Base-by-base conservation (phyloP, 2,888 invertebrate genomes). In the Synanthedon vespiformis region DNA sequence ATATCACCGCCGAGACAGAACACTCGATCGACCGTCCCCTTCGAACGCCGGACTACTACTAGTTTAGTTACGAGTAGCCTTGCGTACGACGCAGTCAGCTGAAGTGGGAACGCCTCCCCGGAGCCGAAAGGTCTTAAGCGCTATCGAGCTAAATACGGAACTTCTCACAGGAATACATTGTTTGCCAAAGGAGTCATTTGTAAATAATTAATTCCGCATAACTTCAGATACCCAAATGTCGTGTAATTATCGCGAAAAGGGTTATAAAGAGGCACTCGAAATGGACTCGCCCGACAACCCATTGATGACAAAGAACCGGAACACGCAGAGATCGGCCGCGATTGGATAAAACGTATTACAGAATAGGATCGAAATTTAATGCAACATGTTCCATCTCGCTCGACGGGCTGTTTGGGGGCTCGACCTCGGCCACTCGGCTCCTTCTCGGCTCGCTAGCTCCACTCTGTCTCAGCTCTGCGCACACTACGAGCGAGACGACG, bases 221-320 rank as follows among this genome's bases (percentile, higher is more conserved):
- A 13, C 14, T 44, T 44, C 14, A 13, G 13, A 1, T 14, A 53
- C 58, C 56, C 55, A 62, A 65, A 71, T 59, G 60, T 64, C 55
- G 62, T 65, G 65, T 67, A 71, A 70, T 74, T 75, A 66, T 70
- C 59, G 69, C 60, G 73, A 72, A 77, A 80, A 80, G 77, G 69
- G 67, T 62, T 64, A 62, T 66, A 62, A 60, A 78, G 72, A 63
- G 66, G 68, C 72, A 79, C 78, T 70, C 63, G 70, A 73, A 79
- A 80, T 90, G 87, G 89, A 90, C 89, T 89, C 84, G 87, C 80
- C 90, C 89, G 88, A 87, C 88, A 86, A 88, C 89, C 89, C 90
- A 91, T 91, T 91, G 90, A 91, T 91, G 90, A 90, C 90, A 90
- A 90, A 90, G 90, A 90, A 89, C 84, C 87, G 86, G 89, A 89